phyloP scores from a whole-genome alignment of 2,888 invertebrate species.

The Phortica magna region DNA sequence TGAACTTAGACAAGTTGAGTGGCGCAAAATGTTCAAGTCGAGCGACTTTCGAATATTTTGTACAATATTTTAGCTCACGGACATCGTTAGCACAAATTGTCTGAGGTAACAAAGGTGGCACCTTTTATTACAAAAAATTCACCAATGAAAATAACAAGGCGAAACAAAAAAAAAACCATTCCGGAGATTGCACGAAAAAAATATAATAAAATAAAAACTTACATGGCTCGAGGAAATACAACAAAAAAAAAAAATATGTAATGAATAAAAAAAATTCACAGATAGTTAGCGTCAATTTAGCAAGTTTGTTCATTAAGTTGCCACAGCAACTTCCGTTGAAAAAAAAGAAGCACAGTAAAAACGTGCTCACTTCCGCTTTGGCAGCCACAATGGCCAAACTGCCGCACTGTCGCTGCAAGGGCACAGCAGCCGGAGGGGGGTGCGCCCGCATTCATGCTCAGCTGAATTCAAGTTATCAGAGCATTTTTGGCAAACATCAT shows the following conservation, averaged over 20 bases:
- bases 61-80: constrained; percentile 53
- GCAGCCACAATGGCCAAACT: constrained; percentile 43
- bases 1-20: neutral
- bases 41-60: constrained; percentile 23
- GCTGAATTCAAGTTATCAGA: neutral
- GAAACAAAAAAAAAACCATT: constrained; percentile 6
- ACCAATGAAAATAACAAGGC: neutral
- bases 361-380: constrained; percentile 32
- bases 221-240: neutral
- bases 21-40: neutral
- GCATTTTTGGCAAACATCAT: constrained; percentile 5
- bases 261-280: constrained; percentile 35
- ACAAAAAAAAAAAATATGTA: constrained; percentile 31
- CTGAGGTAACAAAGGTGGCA: constrained; percentile 47
- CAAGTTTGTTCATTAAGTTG: constrained; percentile 31
- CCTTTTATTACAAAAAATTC: constrained; percentile 4
- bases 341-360: neutral
- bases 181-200: constrained; percentile 5
- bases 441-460: neutral
- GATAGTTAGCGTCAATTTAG: constrained; percentile 37
- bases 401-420: neutral
- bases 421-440: neutral
- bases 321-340: constrained; percentile 7
- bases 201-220: constrained; percentile 25
- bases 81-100: constrained; percentile 68